Conservation (phyloP, 2,888 invertebrate genomes). For the Orgyia antiqua region DNA sequence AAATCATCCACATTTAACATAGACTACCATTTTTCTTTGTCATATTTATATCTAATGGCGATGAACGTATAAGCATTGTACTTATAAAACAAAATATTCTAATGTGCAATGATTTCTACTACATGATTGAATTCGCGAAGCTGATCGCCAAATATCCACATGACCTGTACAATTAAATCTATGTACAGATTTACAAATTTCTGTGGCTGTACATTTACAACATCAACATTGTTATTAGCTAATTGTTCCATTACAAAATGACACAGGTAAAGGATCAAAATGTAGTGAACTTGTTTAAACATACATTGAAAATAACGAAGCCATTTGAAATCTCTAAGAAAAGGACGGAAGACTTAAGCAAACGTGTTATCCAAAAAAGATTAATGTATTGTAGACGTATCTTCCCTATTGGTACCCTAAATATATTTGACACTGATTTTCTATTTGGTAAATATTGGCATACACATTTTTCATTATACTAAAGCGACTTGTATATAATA, state of each 20-base stretch:
- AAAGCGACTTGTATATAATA: conserved; percentile 43
- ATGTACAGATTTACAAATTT: conserved; percentile 57
- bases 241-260: conserved; percentile 40
- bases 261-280: conserved; percentile 28
- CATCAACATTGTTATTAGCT: conserved; percentile 34
- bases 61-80: conserved; percentile 45
- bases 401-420: conserved; percentile 63
- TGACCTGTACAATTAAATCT: conserved; percentile 71
- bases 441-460: conserved; percentile 45
- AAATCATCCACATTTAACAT: conserved; percentile 42
- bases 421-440: conserved; percentile 69
- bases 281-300: conserved; percentile 25
- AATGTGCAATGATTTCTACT: conserved; percentile 48
- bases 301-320: conserved; percentile 29
- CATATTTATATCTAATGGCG: conserved; percentile 52
- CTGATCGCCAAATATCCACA: conserved; percentile 78
- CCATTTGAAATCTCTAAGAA: conserved; percentile 43
- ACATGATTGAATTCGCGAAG: conserved; percentile 58
- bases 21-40: conserved; percentile 73
- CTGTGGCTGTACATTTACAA: conserved; percentile 44
- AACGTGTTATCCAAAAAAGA: conserved; percentile 47
- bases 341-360: conserved; percentile 75
- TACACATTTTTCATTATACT: conserved; percentile 40
- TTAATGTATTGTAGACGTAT: conserved; percentile 45
- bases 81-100: conserved; percentile 41